phyloP scores from a whole-genome alignment of 2,888 invertebrate species.

The Ornithoptera alexandrae region DNA sequence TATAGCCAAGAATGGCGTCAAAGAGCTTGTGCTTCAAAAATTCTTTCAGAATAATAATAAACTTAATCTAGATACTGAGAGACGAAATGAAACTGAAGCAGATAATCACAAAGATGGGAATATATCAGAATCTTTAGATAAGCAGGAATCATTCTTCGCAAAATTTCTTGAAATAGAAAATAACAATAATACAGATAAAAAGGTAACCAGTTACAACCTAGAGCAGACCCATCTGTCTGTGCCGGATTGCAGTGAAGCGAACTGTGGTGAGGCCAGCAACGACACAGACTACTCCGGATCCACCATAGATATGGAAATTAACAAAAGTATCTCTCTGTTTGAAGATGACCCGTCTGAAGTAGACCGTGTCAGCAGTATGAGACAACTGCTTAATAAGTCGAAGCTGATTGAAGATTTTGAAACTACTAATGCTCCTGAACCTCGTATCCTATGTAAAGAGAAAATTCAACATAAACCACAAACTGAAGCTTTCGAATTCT shows the following conservation, averaged over 20 bases:
- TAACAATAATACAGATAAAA: conserved; percentile 5
- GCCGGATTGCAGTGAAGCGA: conserved; percentile 50
- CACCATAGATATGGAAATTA: conserved; percentile 73
- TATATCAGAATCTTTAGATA: conserved; percentile 48
- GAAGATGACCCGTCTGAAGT: conserved; percentile 61
- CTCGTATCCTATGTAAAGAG: background rate
- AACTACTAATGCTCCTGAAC: background rate
- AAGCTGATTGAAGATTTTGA: conserved; percentile 34
- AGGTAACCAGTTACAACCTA: background rate
- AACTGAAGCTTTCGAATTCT: conserved; percentile 38
- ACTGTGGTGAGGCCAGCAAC: conserved; percentile 62
- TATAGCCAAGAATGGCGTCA: conserved; percentile 42
- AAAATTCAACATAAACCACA: conserved; percentile 24
- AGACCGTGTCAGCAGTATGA: conserved; percentile 55
- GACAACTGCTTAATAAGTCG: conserved; percentile 55
- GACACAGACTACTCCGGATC: conserved; percentile 68
- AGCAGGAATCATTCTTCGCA: conserved; percentile 74
- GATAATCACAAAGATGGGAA: conserved; percentile 32
- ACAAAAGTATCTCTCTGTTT: conserved; percentile 69
- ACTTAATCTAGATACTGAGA: conserved; percentile 30
- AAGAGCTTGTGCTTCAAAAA: conserved; percentile 57
- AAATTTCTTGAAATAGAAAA: conserved; percentile 53
- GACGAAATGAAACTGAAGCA: conserved; percentile 27
- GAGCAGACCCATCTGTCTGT: conserved; percentile 42
- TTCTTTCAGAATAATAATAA: conserved; percentile 43